phyloP scores from a whole-genome alignment of 2,888 invertebrate genomes.

The Drosophila conformis region DNA sequence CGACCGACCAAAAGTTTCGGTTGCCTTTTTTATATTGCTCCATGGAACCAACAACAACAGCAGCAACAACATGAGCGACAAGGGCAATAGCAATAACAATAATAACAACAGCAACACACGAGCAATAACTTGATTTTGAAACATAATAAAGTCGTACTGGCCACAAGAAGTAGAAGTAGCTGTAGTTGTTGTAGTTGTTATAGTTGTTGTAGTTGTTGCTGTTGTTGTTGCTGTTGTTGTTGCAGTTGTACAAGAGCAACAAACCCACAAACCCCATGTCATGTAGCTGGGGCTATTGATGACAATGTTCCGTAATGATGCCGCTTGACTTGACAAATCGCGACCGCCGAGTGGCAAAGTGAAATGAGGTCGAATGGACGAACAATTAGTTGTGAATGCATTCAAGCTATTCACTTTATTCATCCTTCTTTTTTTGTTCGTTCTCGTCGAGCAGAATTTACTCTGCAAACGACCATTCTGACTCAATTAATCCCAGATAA shows the following conservation, averaged over 20 bases:
- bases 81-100: constrained; percentile 22
- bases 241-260: not conserved
- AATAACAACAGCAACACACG: constrained; percentile 34
- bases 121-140: constrained; percentile 57
- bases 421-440: not conserved
- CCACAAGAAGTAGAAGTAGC: constrained; percentile 20
- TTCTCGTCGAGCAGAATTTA: not conserved
- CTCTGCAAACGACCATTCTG: not conserved
- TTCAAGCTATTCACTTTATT: not conserved
- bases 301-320: constrained; percentile 54
- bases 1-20: constrained; percentile 73
- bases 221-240: not conserved
- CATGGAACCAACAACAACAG: constrained; percentile 38
- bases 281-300: constrained; percentile 56
- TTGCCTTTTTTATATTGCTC: constrained; percentile 45
- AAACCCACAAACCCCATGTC: constrained; percentile 23
- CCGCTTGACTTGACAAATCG: constrained; percentile 58
- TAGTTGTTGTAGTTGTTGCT: not conserved
- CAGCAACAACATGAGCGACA: constrained; percentile 16
- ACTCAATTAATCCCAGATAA: constrained; percentile 10
- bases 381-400: constrained; percentile 38
- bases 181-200: not conserved
- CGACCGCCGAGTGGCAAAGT: constrained; percentile 8
- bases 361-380: constrained; percentile 24
- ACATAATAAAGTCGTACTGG: constrained; percentile 68